Evolutionary conservation across 2,888 invertebrate species (phyloP), one percentile per base, ranked within the genome.

Genomic region (Morpho achilles): DNA sequence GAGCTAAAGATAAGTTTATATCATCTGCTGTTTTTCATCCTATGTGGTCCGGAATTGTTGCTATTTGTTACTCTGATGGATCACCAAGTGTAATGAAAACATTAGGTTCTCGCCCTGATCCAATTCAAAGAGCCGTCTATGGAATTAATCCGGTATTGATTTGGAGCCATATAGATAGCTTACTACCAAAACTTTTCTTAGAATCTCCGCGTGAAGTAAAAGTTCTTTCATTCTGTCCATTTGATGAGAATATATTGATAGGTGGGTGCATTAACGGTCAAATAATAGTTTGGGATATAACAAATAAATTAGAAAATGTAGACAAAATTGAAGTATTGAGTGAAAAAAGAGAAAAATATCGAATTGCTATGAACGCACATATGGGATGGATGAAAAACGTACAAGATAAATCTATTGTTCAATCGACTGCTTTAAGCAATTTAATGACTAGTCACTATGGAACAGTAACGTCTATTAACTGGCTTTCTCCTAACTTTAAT

Each of bases 251-350:
- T 73, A 74, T 95, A 51, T 74, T 96, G 39, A 72, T 96, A 48
- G 96, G 95, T 7, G 96, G 96, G 6, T 93, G 93, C 58, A 82
- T 87, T 3, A 96, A 94, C 74, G 96, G 96, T 1, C 93, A 95
- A 90, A 80, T 96, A 7, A 84, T 93, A 16, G 70, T 95, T 48
- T 95, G 95, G 95, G 94, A 95, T 75, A 82, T 95, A 59, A 92
- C 91, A 40, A 91, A 93, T 56, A 93, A 93, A 67, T 81, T 94
- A 32, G 91, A 93, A 65, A 91, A 92, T 63, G 89, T 94, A 1
- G 95, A 95, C 69, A 85, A 84, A 46, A 87, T 93, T 52, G 92
- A 93, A 73, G 91, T 93, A 8, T 73, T 94, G 10, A 94, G 94
- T 22, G 86, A 92, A 49, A 91, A 90, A 0, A 94, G 94, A 77